Percentiles rank a stretch among this genome's conserved stretches.
These are phyloP conservation scores for Hemibagrus wyckioides DNA, from an alignment of 2,113 vertebrate species.

Conservation along the genomic window DNA sequence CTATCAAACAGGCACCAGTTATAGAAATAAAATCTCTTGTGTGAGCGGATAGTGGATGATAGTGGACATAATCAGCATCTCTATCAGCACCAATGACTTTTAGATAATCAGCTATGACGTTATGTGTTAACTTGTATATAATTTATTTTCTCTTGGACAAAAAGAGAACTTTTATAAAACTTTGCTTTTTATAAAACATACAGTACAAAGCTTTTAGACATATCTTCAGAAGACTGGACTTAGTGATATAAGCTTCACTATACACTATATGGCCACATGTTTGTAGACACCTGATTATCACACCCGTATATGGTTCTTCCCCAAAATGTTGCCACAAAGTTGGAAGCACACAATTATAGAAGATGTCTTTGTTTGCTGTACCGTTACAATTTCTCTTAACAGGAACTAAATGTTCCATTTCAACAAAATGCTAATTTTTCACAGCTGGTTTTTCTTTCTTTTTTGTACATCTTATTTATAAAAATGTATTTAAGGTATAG, in stretches of 20 bases:
- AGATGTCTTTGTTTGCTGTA: background rate
- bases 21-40: background rate
- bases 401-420: background rate
- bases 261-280: background rate
- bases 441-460: accelerated
- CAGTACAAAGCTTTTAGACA: no score
- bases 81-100: background rate
- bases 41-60: background rate
- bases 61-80: background rate
- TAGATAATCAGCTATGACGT: background rate
- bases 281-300: background rate
- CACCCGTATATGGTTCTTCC: background rate
- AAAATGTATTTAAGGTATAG: slow-evolving; percentile 31
- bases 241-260: background rate
- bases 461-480: background rate
- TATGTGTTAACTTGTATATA: background rate
- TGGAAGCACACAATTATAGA: background rate
- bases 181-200: background rate
- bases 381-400: background rate
- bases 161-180: background rate
- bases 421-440: background rate
- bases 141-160: background rate
- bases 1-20: background rate
- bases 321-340: background rate
- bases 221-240: background rate